Conservation (phyloP, 1,140 invertebrate species). For the silkworm (Bombyx mori) region DNA sequence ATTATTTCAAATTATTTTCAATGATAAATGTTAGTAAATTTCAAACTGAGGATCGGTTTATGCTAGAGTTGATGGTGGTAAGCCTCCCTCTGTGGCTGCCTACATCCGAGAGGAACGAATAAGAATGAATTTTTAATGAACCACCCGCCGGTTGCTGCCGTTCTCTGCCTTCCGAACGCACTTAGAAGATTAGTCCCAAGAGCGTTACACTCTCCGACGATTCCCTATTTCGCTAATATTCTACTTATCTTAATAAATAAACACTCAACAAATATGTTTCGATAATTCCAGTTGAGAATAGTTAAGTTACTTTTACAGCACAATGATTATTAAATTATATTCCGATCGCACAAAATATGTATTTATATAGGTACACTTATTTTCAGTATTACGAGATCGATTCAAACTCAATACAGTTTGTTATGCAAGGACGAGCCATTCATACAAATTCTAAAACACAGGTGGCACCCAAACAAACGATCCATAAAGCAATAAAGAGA, state of each 20-base stretch:
- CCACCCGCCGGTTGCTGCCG: conserved; percentile 16
- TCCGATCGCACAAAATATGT: no score
- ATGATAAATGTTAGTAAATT: not conserved
- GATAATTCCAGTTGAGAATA: no score
- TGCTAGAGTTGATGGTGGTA: conserved; percentile 41
- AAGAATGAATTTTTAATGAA: conserved; percentile 71
- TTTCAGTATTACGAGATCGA: no score
- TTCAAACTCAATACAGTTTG: no score
- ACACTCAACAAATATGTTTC: no score
- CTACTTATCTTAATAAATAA: no score
- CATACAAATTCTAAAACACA: conserved; percentile 11
- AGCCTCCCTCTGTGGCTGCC: conserved; percentile 47
- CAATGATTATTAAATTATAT: no score
- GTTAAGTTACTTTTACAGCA: no score
- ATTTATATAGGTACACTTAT: no score
- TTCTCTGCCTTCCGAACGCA: conserved; percentile 42
- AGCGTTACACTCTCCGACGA: conserved; percentile 21
- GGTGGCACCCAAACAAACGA: conserved; percentile 20
- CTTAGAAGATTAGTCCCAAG: conserved; percentile 67
- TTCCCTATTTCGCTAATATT: no score
- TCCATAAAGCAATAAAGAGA: conserved; percentile 50
- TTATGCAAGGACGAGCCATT: not conserved
- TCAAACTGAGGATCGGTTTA: conserved; percentile 25
- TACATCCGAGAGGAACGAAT: conserved; percentile 39
- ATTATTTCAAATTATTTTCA: conserved; percentile 1